Base-by-base conservation (phyloP, 2,113 vertebrate species). In the Corvus moneduloides region DNA sequence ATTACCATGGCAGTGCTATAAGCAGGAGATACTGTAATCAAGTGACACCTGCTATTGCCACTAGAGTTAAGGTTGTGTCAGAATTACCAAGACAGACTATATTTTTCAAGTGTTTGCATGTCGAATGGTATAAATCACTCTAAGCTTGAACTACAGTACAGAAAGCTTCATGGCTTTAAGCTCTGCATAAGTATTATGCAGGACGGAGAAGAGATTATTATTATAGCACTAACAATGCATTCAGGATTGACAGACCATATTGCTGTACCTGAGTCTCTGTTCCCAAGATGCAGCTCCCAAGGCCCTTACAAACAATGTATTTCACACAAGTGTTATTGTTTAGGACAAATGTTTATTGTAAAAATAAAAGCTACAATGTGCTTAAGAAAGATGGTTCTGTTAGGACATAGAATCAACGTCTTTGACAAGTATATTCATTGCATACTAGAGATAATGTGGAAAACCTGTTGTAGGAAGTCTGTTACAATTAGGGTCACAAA, bases 281-380 rank as follows among this genome's bases (percentile, higher is more conserved):
- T 95, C 71, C 74, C 41, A 72, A 85, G 87, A 81, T 5, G 4
- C 63, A 82, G 59, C 35, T 91, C 39, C 82, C 85, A 96, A 94
- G 85, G 90, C 72, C 85, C 48, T 80, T 88, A 54, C 44, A 91
- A 83, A 93, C n/a, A 74, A 33, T 66, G 16, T 69, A 62, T 93
- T 87, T 79, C 91, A 87, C 9, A 26, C 64, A 73, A 89, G 78
- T 94, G 94, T 51, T 96, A 87, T 95, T 93, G 89, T 94, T 93
- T 94, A 95, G 58, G 37, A 62, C n/a, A 73, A 78, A 66, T 66
- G 48, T 84, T 96, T 82, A 85, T 58, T 55, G 20, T 49, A 63
- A 84, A 94, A 89, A 69, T 46, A 84, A 91, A 86, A 92, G 59
- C 46, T 67, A 28, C 1, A 5, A 22, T 58, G 51, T 83, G 43